These are phyloP conservation scores for Lasioglossum figueresi DNA, from an alignment of 2,888 invertebrate genomes.

Conservation along the genomic window DNA sequence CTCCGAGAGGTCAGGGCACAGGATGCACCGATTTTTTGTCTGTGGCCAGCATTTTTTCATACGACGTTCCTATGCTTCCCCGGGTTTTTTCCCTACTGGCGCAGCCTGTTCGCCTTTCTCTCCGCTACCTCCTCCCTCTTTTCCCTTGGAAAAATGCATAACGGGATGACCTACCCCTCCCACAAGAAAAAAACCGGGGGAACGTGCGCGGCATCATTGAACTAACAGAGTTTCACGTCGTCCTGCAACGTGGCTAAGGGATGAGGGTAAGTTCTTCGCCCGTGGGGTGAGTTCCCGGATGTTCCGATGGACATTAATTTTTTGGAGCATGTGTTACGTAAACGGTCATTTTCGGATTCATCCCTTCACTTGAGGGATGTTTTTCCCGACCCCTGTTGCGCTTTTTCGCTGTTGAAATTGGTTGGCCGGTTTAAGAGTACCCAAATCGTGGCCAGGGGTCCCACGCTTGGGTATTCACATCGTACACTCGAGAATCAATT, in stretches of 20 bases:
- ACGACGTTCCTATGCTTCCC: conserved; percentile 6
- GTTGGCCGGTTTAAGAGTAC: not conserved
- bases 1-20: conserved; percentile 61
- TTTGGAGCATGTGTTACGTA: not conserved
- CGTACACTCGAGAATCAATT: conserved; percentile 4
- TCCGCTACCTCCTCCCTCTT: not conserved
- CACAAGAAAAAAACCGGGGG: conserved; percentile 44
- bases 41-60: not conserved
- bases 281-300: conserved; percentile 1
- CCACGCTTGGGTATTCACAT: not conserved
- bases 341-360: not conserved
- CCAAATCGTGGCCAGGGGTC: not conserved
- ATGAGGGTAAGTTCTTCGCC: not conserved
- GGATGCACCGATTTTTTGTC: conserved; percentile 75
- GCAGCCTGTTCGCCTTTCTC: conserved; percentile 14
- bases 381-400: not conserved
- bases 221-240: conserved; percentile 33
- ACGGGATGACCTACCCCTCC: conserved; percentile 63
- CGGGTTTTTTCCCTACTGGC: conserved; percentile 11
- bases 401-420: not conserved
- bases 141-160: conserved; percentile 69
- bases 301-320: not conserved
- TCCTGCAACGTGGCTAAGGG: conserved; percentile 14
- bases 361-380: not conserved
- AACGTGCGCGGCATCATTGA: conserved; percentile 72